phyloP scores from a whole-genome alignment of 2,113 vertebrate species.

The Labrus mixtus region DNA sequence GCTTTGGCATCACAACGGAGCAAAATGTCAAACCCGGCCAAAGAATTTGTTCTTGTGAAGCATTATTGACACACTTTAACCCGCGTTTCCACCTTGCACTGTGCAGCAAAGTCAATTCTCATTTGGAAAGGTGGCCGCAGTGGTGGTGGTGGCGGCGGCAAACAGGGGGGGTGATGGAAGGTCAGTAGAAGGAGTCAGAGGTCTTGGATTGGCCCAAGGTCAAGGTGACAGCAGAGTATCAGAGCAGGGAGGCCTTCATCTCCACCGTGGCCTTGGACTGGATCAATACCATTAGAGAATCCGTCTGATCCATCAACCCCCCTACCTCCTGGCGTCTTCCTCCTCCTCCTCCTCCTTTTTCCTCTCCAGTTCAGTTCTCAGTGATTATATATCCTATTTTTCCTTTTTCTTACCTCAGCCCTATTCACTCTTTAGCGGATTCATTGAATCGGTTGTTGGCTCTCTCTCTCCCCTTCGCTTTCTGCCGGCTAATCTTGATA shows the following conservation, averaged over 20 bases:
- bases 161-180: conserved; percentile 30
- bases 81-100: conserved; percentile 88
- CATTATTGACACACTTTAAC: conserved; percentile 98
- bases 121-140: conserved; percentile 83
- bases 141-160: not conserved
- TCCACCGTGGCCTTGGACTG: conserved; percentile 87
- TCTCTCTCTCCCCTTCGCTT: conserved; percentile 47
- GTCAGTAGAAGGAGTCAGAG: conserved; percentile 73
- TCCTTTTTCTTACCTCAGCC: conserved; percentile 56
- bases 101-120: conserved; percentile 88
- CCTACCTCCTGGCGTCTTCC: conserved; percentile 35
- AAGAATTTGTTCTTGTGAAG: conserved; percentile 97
- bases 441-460: conserved; percentile 69
- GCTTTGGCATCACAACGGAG: conserved; percentile 55
- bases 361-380: not conserved
- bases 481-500: conserved; percentile 72
- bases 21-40: conserved; percentile 92
- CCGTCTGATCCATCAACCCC: conserved; percentile 82
- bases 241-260: conserved; percentile 86
- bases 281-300: conserved; percentile 92
- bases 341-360: not conserved
- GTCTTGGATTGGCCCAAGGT: conserved; percentile 90
- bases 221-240: conserved; percentile 90
- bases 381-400: conserved; percentile 40
- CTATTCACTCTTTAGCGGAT: conserved; percentile 58